Base-by-base conservation (phyloP, 2,797 vertebrate genomes). In the Notolabrus celidotus region DNA sequence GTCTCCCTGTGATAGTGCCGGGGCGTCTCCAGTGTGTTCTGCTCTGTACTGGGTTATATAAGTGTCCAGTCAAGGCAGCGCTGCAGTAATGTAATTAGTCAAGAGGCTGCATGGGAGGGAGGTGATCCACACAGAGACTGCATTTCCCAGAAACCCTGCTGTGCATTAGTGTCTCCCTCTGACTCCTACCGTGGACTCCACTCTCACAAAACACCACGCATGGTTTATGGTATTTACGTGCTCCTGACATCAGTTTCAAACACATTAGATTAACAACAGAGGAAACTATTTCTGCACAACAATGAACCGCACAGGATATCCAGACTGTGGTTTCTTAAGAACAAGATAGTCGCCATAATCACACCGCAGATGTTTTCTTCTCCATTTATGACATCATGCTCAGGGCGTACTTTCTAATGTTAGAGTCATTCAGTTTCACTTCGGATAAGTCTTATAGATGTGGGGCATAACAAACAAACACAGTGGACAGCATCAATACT, bases 31-130 rank as follows among this genome's bases (percentile, higher is more conserved):
- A 49, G 33, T 7, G 34, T 45, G 67, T 23, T 39, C 42, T 49
- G 75, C 72, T 60, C 34, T 68, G 50, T 70, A 57, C 59, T 66
- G 77, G 83, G 81, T 92, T 92, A 88, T 71, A 63, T 87, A 84
- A 88, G 84, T 68, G 71, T 87, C 82, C 79, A 79, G 77, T 82
- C 74, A 74, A 41, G 71, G 76, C 78, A 72, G 82, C 62, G 36
- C 82, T 85, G 83, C 87, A 88, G 84, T 88, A 78, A 88, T 85
- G 87, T 88, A 75, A 90, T 90, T 87, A 87, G 72, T 83, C 75
- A 83, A 47, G 70, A 72, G 74, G 47, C 83, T 82, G 76, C 71
- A 78, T 74, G 65, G 59, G 20, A 74, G 59, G 75, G 78, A 64
- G 72, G 69, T 31, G 64, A 75, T 79, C 67, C 71, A 56, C 70